Base-by-base conservation (phyloP, 2,888 invertebrate genomes). In the Lasiommata megera region DNA sequence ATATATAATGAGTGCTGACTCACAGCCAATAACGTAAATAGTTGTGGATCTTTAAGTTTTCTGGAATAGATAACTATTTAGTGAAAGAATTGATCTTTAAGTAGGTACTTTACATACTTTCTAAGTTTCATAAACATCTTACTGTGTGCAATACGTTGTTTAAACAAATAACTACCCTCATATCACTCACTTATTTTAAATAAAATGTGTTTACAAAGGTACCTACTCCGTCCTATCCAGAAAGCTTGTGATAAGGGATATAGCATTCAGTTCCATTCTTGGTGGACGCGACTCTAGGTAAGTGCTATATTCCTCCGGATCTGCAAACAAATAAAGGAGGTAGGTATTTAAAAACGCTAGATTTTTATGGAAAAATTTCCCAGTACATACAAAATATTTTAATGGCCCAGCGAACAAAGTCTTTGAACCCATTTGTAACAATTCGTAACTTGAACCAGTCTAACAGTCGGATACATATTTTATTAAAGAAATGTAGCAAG, bases 261-360 rank as follows among this genome's bases (percentile, higher is more conserved):
- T 92, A 0, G 95, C 95, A 53, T 92, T 87, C 0, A 92, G 63
- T 84, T 95, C 95, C 94, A 95, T 94, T 44, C 84, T 79, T 0
- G 92, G 76, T 1, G 95, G 95, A 16, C 95, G 88, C 0, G 94
- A 92, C 58, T 88, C 80, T 17, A 95, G 81, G 72, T 93, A 95
- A 0, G 93, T 94, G 17, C 84, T 79, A 70, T 95, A 95, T 58
- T 91, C 86, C 63, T 90, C 92, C 1, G 93, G 92, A 70, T 93
- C 92, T 74, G 65, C 52, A 82, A 77, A 60, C 56, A 54, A 51
- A 23, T 34, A 31, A 31, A 31, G 7, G n/a, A n/a, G n/a, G n/a
- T 34, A 9, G 34, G 55, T 17, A 46, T 37, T 52, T 59, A 47
- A n/a, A 52, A 37, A 34, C 11, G 14, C 11, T 14, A 31, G 46